Evolutionary conservation across 2,113 vertebrate species (phyloP), one percentile per base, ranked within the genome.

Genomic region (Elaphurus davidianus): DNA sequence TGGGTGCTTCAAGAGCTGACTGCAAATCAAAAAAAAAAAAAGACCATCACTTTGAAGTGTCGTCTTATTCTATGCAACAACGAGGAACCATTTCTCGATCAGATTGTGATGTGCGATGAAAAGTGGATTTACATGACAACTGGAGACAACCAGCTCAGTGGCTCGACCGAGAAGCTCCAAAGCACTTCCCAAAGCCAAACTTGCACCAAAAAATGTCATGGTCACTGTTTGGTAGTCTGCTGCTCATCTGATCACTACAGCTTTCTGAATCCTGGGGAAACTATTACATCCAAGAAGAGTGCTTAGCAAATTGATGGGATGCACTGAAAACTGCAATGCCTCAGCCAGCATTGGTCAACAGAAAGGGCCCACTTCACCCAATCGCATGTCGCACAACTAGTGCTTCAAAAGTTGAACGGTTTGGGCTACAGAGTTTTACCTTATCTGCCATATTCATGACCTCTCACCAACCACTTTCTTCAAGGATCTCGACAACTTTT

Each of bases 331-430:
- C 19, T 74, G 67, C 67, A 74, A 25, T 40, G 67, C 36, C 21
- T 74, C 67, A 74, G 67, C 67, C 67, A 40, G 67, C n/a, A 74
- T 6, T 40, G 19, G 36, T 74, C 67, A 74, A 74, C n/a, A 74
- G 67, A 74, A 74, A 74, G 67, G 21, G 36, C 67, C 33, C 67
- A 40, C 36, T 74, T 40, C 36, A 74, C n/a, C n/a, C n/a, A 71
- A 71, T 10, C 2, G 0, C n/a, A 40, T 74, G 36, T 40, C 0
- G 0, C 67, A 74, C 36, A n/a, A 12, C 10, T 11, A 25, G 67
- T 40, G 67, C n/a, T 1, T 74, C 67, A 74, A 40, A 71, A 74
- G 19, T 74, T 74, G 67, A 40, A 74, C 1, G 11, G 40, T 23
- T 40, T 40, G n/a, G 67, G 67, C n/a, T 71, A 23, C 67, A 71